These are phyloP conservation scores for Caradrina clavipalpis DNA, from an alignment of 2,888 invertebrate genomes.

Conservation along the genomic window DNA sequence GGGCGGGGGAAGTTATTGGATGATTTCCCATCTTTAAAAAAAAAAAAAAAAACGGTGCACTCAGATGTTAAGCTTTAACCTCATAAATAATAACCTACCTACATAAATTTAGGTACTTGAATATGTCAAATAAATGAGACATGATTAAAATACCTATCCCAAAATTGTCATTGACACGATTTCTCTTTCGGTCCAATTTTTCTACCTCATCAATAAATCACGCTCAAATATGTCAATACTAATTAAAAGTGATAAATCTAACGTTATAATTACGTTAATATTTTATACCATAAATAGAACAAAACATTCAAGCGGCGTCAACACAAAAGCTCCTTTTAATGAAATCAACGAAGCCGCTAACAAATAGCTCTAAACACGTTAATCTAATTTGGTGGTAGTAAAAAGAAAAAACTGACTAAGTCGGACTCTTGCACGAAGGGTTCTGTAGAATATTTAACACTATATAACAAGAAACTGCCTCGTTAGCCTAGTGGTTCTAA, in stretches of 20 bases:
- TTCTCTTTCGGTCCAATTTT: conserved; percentile 3
- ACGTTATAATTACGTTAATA: conserved; percentile 65
- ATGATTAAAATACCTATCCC: background rate
- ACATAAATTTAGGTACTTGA: background rate
- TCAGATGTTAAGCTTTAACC: too few species aligned
- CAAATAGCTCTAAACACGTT: conserved; percentile 80
- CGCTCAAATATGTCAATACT: conserved; percentile 59
- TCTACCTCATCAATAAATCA: conserved; percentile 48
- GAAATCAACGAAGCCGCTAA: conserved; percentile 81
- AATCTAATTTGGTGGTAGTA: conserved; percentile 80
- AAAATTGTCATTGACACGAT: background rate
- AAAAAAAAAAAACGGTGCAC: too few species aligned
- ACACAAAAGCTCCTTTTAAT: conserved; percentile 78
- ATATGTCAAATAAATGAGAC: background rate
- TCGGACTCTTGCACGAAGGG: too few species aligned
- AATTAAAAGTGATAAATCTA: conserved; percentile 65
- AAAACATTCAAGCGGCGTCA: conserved; percentile 69
- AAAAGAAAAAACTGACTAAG: conserved; percentile 65
- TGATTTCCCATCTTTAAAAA: too few species aligned
- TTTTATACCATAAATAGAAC: conserved; percentile 62
- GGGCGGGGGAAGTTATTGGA: too few species aligned
- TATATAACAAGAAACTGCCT: too few species aligned
- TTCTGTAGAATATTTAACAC: too few species aligned
- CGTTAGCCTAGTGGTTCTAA: too few species aligned
- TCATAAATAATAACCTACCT: too few species aligned